Evolutionary conservation across 2,888 invertebrate genomes (phyloP), one percentile per base, ranked within the genome.

Genomic region (Lymantria monacha): DNA sequence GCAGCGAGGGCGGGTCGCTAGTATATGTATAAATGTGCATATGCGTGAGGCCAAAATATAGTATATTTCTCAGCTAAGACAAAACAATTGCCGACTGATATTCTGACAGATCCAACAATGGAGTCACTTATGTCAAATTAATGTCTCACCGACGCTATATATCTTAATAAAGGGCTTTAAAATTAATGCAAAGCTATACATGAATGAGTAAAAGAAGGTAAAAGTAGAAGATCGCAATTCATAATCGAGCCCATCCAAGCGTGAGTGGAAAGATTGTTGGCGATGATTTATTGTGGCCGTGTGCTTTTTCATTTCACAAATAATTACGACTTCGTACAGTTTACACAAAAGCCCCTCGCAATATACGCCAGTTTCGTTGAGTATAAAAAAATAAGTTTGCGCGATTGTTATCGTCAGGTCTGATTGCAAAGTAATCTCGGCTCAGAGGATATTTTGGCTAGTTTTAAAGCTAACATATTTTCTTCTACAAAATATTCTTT

Each of bases 171-270:
- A n/a, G n/a, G n/a, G n/a, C n/a, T n/a, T n/a, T n/a, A n/a, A 22
- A 22, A 22, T 5, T 22, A 22, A 2, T 22, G 22, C 5, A 2
- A 22, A 22, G 22, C 22, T 5, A 22, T 22, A 22, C 22, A 22
- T 22, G 22, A 22, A 41, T 14, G 14, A 40, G 13, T 46, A 46
- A 52, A 56, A 64, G 63, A 51, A 47, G 48, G 51, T 55, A 64
- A 59, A 51, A 47, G 49, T 59, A 42, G 44, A 30, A 49, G 52
- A 55, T 49, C 49, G 46, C 47, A 45, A 44, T 48, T 54, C 51
- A 51, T 63, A 76, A 81, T 81, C 79, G 70, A 61, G 77, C 44
- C 56, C 63, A 53, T 53, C 69, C 69, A 68, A 58, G 69, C 72
- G 74, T 72, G 61, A 78, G 72, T 59, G 59, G 44, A 55, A 68